phyloP scores from a whole-genome alignment of 2,888 invertebrate species.

The Ophion obscuratus region DNA sequence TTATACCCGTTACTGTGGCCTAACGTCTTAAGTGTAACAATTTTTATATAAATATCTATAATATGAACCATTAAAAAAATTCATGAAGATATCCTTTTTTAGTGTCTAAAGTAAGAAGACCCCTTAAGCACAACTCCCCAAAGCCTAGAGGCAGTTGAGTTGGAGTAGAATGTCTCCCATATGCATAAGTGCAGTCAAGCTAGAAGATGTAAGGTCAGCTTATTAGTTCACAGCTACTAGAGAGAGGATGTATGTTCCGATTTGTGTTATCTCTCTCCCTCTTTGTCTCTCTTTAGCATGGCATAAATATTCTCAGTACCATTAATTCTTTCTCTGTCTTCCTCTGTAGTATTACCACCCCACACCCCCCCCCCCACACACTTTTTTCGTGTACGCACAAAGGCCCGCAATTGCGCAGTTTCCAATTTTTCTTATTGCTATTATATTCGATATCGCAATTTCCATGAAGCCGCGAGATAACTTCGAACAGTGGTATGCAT shows the following conservation, averaged over 20 bases:
- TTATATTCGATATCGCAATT: constrained; percentile 29
- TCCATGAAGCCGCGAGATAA: constrained; percentile 33
- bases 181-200: constrained; percentile 25
- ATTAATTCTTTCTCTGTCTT: constrained; percentile 7
- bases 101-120: too few relatives aligned
- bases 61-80: too few relatives aligned
- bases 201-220: constrained; percentile 1
- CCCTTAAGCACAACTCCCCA: too few relatives aligned
- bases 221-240: constrained; percentile 19
- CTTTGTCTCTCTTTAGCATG: neutral
- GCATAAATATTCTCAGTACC: neutral
- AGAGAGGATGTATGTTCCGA: constrained; percentile 58
- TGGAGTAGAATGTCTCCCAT: neutral
- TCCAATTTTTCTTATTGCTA: constrained; percentile 23
- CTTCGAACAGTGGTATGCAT: constrained; percentile 46
- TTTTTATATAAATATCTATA: too few relatives aligned
- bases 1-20: too few relatives aligned
- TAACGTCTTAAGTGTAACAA: too few relatives aligned
- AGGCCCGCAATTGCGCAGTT: constrained; percentile 16
- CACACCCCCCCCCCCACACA: neutral
- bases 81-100: too few relatives aligned
- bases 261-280: constrained; percentile 45
- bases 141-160: neutral
- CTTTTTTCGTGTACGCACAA: neutral
- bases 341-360: neutral